Evolutionary conservation across 2,888 invertebrate genomes (phyloP), one percentile per base, ranked within the genome.

Genomic region (Mythimna lalbum): DNA sequence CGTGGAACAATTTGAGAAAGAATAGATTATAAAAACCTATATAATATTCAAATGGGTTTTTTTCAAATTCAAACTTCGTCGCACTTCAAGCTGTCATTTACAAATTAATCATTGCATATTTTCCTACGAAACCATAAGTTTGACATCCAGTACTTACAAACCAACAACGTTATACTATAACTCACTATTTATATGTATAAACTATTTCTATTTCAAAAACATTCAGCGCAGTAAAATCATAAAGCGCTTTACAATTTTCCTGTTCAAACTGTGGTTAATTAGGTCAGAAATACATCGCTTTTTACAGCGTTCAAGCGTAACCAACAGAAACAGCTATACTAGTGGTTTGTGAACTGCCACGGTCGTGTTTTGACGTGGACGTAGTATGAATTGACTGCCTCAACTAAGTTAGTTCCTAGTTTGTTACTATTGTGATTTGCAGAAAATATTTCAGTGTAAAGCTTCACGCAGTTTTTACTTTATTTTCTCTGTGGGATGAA

Each of bases 281-380:
- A 78, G 63, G 77, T 69, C 63, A 60, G 43, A 60, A 78, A 75
- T 61, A 75, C 59, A 69, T 70, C 10, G 63, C 52, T 65, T 75
- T 79, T 78, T 69, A 74, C 17, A 78, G 55, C 52, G 21, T 31
- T 73, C 19, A 36, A 63, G 60, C 57, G 39, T 27, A 64, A 47
- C 43, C 31, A 61, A 61, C 63, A 50, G 79, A 47, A 64, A 63
- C 65, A 62, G 70, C 61, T 62, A 56, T 70, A 63, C 63, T 71
- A 57, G 62, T 57, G 50, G 66, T 50, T 76, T 62, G 61, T 57
- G 47, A 67, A 76, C 70, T 79, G 66, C 66, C 60, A 65, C 27
- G 6, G 65, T 4, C 47, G 39, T 43, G 14, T 14, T 47, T 23
- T 80, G 63, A 67, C 47, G 64, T 33, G 63, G 14, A 23, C 43